Evolutionary conservation across 2,888 invertebrate species (phyloP).

Genomic region (Selenia dentaria): DNA sequence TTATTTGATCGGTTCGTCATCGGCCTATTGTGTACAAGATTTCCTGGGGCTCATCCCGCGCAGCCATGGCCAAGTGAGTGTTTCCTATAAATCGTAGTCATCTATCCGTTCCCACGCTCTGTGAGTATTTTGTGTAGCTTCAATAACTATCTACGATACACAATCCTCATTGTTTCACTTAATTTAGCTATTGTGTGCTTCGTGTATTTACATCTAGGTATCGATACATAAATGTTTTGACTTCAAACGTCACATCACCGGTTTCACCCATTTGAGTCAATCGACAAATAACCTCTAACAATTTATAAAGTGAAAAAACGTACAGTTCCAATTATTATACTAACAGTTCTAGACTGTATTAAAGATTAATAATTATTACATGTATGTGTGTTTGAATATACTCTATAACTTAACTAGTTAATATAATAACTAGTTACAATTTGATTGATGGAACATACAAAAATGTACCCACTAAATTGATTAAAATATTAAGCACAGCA

Average conservation of each 20-base stretch:
- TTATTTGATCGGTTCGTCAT: slow-evolving; percentile 32
- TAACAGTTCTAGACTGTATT: too few relatives aligned
- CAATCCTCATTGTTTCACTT: slow-evolving; percentile 82
- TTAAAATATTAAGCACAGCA: slow-evolving; percentile 65
- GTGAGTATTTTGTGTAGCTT: slow-evolving; percentile 68
- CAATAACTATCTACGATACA: slow-evolving; percentile 69
- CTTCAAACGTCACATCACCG: slow-evolving; percentile 37
- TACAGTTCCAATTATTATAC: neutral
- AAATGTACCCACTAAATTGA: slow-evolving; percentile 61
- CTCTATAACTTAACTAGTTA: slow-evolving; percentile 20
- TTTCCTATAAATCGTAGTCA: slow-evolving; percentile 66
- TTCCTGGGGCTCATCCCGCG: slow-evolving; percentile 57
- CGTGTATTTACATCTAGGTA: slow-evolving; percentile 77
- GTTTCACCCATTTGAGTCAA: slow-evolving; percentile 6
- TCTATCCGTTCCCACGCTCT: slow-evolving; percentile 76
- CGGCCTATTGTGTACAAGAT: slow-evolving; percentile 56
- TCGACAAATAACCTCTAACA: too few relatives aligned
- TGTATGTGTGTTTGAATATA: too few relatives aligned
- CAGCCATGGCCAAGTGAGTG: slow-evolving; percentile 53
- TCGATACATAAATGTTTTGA: slow-evolving; percentile 59
- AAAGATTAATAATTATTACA: too few relatives aligned
- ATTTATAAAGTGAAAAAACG: too few relatives aligned
- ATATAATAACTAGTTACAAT: slow-evolving; percentile 61
- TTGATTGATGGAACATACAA: slow-evolving; percentile 69
- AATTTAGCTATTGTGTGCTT: slow-evolving; percentile 78